Evolutionary conservation across 2,113 vertebrate genomes (phyloP), one percentile per base, ranked within the genome.

Genomic region (Pachypanchax playfairii): DNA sequence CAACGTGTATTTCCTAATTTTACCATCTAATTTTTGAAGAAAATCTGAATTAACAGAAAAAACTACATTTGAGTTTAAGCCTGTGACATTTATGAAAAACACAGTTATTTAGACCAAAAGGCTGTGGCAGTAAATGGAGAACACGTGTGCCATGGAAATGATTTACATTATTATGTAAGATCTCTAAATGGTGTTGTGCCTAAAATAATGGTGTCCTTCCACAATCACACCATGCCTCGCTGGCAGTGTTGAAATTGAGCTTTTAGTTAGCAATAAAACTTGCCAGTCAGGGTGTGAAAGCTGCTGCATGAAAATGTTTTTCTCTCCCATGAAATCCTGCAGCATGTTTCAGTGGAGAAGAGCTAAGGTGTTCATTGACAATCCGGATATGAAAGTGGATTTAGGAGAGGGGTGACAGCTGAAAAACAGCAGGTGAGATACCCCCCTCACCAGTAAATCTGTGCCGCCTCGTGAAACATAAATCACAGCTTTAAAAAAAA

Each of bases 101-200:
- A 39, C 28, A 43, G 12, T 69, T 28, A 61, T 53, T 50, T 43
- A 28, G 43, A 59, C 12, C 50, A 51, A 14, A 65, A 66, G 38
- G 73, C 39, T 47, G 65, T 4, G 6, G 5, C 55, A 61, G 44
- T 21, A 41, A 77, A 65, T 46, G 63, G 39, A 51, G 26, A 66
- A 47, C 43, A 53, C 20, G 38, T 61, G 35, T 68, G 70, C 44
- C 47, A 47, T 24, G 69, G 10, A 65, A 69, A 43, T 73, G 2
- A 77, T 84, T 81, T 73, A 60, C 66, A 77, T 82, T 54, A 66
- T 84, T 77, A 76, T 70, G 47, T 76, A 80, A 79, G 39, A 62
- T 50, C 26, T 70, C 65, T 43, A 66, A 73, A 80, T 73, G 31
- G 33, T 54, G 47, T 70, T 78, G 18, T 28, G 49, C 52, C 38